These are phyloP conservation scores for Novumbra hubbsi DNA, from an alignment of 2,797 vertebrate genomes.

Conservation along the genomic window DNA sequence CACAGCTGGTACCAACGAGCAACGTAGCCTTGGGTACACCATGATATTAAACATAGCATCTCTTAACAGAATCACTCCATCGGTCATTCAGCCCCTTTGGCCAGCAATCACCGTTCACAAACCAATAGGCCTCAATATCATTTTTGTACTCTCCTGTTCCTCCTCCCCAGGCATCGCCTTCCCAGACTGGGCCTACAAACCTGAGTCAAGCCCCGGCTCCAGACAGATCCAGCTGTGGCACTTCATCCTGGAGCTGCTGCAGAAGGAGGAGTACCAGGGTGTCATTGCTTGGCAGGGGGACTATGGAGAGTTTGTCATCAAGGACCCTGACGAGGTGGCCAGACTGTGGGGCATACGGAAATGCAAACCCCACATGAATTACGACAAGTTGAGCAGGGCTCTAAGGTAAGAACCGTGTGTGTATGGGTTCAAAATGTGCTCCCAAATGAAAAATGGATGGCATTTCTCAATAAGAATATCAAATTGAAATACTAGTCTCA, in stretches of 20 bases:
- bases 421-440: neutral
- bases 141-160: conserved; percentile 46
- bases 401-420: conserved; percentile 72
- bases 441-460: conserved; percentile 71
- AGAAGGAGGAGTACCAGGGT: conserved; percentile 90
- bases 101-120: conserved; percentile 48
- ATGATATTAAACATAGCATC: conserved; percentile 76
- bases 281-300: conserved; percentile 94
- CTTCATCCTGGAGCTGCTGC: conserved; percentile 91
- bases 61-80: conserved; percentile 62
- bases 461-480: conserved; percentile 62
- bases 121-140: conserved; percentile 59
- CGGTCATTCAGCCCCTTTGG: conserved; percentile 58
- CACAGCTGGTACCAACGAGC: conserved; percentile 57
- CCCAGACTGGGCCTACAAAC: conserved; percentile 95
- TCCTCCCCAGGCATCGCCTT: conserved; percentile 83
- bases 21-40: conserved; percentile 69
- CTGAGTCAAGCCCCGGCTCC: conserved; percentile 90
- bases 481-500: conserved; percentile 22
- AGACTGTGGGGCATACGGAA: conserved; percentile 90
- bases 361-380: conserved; percentile 97
- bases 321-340: conserved; percentile 93
- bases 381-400: conserved; percentile 91
- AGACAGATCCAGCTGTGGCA: conserved; percentile 96
- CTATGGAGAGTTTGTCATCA: conserved; percentile 94